Base-by-base conservation (phyloP, 2,113 vertebrate genomes). In the Chaetorhynchus papuensis region DNA sequence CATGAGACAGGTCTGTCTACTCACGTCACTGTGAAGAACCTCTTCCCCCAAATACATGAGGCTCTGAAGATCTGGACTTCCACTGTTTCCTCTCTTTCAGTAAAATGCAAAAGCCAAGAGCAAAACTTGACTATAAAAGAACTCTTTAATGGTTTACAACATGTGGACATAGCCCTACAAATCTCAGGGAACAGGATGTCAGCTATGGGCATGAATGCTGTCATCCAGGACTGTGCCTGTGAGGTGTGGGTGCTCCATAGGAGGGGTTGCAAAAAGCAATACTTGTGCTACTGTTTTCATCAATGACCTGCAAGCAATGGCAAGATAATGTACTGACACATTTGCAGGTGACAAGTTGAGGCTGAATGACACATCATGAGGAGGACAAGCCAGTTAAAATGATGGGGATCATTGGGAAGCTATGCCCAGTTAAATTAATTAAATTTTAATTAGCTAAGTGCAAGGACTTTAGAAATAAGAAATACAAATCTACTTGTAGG, bases 91-190 rank as follows among this genome's bases (percentile, higher is more conserved):
- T 56, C 35, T 61, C 23, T 37, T 61, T 50, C 47, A 63, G n/a
- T 63, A 72, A 92, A 93, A 78, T 9, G 14, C 42, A 91, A 77
- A 93, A 66, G 30, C 61, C 39, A 39, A 61, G 78, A 89, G 37
- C 37, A 86, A 70, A 70, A 44, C 7, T 26, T 23, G n/a, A 53
- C 44, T 27, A 50, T 6, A 4, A 74, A 78, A 61, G 22, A 61
- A 49, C 7, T 77, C 45, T 82, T 24, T 41, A 54, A 22, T 21
- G 7, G 30, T 61, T 89, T 77, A 49, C 28, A 88, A 47, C 9
- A 22, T 1, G 10, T 1, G 60, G 86, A 35, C 30, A 68, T 44
- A 80, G 66, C 20, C 83, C 21, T 35, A 15, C 10, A 88, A 83
- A 64, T 50, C 64, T 18, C 2, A 74, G 50, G 27, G 19, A 79